phyloP scores from a whole-genome alignment of 2,797 vertebrate genomes.

The Microcaecilia unicolor region DNA sequence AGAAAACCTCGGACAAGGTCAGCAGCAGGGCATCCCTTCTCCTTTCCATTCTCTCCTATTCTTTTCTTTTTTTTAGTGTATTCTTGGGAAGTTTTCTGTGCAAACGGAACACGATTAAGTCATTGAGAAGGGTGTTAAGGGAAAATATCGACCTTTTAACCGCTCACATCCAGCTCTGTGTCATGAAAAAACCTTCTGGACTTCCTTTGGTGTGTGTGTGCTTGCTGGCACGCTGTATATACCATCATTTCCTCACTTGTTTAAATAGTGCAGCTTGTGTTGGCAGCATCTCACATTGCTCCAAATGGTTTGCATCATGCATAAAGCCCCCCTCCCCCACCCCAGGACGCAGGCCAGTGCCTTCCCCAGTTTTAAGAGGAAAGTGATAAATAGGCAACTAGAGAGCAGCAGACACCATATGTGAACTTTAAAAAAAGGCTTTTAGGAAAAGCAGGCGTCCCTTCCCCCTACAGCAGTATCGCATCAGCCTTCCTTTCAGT shows the following conservation, averaged over 20 bases:
- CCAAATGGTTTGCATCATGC: slow-evolving; percentile 99
- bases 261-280: slow-evolving; percentile 99
- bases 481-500: too few species aligned
- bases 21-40: slow-evolving; percentile 49
- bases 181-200: slow-evolving; percentile 76
- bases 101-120: slow-evolving; percentile 88
- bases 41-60: slow-evolving; percentile 31
- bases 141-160: slow-evolving; percentile 97
- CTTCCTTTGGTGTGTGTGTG: slow-evolving; percentile 60
- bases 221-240: slow-evolving; percentile 95
- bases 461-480: too few species aligned
- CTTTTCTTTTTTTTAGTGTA: slow-evolving; percentile 55
- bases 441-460: too few species aligned
- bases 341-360: slow-evolving; percentile 63
- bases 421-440: slow-evolving; percentile 60
- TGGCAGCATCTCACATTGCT: slow-evolving; percentile 86
- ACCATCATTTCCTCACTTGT: slow-evolving; percentile 98
- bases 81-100: slow-evolving; percentile 86
- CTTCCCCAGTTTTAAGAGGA: slow-evolving; percentile 43
- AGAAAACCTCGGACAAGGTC: slow-evolving; percentile 83
- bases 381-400: slow-evolving; percentile 72
- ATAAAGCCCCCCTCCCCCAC: slow-evolving; percentile 71
- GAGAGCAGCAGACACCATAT: slow-evolving; percentile 68
- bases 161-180: slow-evolving; percentile 86
- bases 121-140: slow-evolving; percentile 89